Evolutionary conservation across 2,113 vertebrate species (phyloP).

Genomic region (Tricholaema leucomelas): DNA sequence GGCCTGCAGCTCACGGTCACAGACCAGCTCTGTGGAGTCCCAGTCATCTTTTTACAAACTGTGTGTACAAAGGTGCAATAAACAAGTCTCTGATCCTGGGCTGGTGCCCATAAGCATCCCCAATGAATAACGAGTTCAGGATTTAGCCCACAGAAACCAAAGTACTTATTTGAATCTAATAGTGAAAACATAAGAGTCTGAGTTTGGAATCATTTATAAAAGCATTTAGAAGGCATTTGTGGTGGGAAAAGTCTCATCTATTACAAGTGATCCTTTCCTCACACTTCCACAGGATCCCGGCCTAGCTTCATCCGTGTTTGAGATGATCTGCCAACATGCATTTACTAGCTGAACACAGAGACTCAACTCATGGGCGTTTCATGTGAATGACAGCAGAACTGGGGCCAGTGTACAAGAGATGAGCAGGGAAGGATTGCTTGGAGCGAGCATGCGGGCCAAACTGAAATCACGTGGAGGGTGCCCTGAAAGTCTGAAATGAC

Average conservation of each 20-base stretch:
- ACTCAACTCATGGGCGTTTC: not conserved
- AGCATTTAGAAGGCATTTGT: not conserved
- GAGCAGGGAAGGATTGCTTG: not conserved
- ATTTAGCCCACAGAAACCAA: not conserved
- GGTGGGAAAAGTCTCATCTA: not conserved
- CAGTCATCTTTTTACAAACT: not conserved
- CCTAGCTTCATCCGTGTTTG: not conserved
- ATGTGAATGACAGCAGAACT: not conserved
- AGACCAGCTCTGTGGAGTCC: not conserved
- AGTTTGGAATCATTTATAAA: slow-evolving; percentile 15
- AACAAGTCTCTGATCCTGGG: not conserved
- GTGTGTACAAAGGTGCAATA: not conserved
- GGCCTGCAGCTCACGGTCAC: not conserved
- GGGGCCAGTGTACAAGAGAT: not conserved
- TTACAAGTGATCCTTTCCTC: not conserved
- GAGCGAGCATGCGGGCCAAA: not conserved
- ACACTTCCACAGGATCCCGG: not conserved
- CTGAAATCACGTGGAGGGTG: not conserved
- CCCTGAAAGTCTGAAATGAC: not conserved
- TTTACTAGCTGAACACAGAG: not conserved
- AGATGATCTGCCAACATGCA: not conserved
- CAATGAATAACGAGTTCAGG: not conserved
- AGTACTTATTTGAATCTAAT: not conserved
- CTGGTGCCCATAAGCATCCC: not conserved
- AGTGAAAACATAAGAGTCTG: slow-evolving; percentile 18